Conservation (phyloP, 2,113 vertebrate genomes). For the Phodopus roborovskii region DNA sequence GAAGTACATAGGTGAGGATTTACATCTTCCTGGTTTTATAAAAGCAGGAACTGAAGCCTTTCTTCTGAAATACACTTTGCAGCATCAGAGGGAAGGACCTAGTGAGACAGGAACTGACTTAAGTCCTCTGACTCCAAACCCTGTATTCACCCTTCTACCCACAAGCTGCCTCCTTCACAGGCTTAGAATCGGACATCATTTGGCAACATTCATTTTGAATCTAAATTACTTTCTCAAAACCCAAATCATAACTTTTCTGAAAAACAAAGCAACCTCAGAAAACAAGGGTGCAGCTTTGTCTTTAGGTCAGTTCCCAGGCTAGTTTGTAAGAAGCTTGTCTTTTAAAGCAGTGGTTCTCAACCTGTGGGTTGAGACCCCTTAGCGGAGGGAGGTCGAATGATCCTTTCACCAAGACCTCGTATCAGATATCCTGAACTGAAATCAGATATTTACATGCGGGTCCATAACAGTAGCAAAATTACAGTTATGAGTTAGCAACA, state of each 20-base stretch:
- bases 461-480: neutral
- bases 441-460: neutral
- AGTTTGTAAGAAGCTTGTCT: neutral
- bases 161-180: neutral
- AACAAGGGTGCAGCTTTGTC: neutral
- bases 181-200: neutral
- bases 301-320: neutral
- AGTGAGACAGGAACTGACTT: neutral
- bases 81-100: neutral
- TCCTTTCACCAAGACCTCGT: neutral
- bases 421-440: neutral
- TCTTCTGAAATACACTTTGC: neutral
- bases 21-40: conserved; percentile 8
- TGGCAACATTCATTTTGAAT: neutral
- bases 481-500: neutral
- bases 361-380: neutral
- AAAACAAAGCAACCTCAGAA: conserved; percentile 26
- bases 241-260: neutral
- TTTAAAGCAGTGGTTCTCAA: neutral
- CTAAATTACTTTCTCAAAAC: conserved; percentile 24
- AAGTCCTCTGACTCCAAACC: neutral
- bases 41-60: neutral
- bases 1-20: neutral
- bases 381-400: neutral
- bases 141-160: neutral